Base-by-base conservation (phyloP, 2,888 invertebrate genomes). In the Agriopis leucophaearia region DNA sequence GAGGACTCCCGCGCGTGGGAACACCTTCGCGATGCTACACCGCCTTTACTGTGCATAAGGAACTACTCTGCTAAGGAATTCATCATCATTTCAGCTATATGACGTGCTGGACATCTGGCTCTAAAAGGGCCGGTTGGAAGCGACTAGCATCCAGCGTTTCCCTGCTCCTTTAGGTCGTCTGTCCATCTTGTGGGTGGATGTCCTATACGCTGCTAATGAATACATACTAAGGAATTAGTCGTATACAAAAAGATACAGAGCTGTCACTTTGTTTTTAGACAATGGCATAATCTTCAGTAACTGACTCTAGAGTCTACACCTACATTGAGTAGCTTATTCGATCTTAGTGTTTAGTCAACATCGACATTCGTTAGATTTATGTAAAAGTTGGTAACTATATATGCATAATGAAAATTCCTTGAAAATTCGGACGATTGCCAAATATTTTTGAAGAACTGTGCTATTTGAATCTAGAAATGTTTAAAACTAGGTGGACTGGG, bases 1-100 rank as follows among this genome's bases (percentile, higher is more conserved):
- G 86, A 84, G 81, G 83, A 86, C 79, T 76, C 79, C 80, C 76
- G 75, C 80, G 81, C 88, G 90, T 91, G 90, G 90, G 90, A 91
- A 91, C 87, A 79, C 82, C 84, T 84, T 81, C 78, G 77, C 78
- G 79, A 52, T 56, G 60, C 59, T 60, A 54, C 64, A 58, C 50
- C 15, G 77, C 77, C 52, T 54, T 52, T 15, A 13, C 35, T 51
- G 36, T 51, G 51, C 51, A 51, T 27, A n/a, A 6, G 5, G n/a
- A 16, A 3, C 27, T 15, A 7, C 36, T 50, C n/a, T 52, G 38
- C 15, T 52, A 50, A 47, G 16, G 47, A 47, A 47, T 16, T 35
- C n/a, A n/a, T n/a, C n/a, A n/a, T n/a, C n/a, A n/a, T n/a, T n/a
- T n/a, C n/a, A n/a, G n/a, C n/a, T n/a, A n/a, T n/a, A n/a, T n/a